Evolutionary conservation across 2,113 vertebrate species (phyloP).

Genomic region (Xenopus borealis): DNA sequence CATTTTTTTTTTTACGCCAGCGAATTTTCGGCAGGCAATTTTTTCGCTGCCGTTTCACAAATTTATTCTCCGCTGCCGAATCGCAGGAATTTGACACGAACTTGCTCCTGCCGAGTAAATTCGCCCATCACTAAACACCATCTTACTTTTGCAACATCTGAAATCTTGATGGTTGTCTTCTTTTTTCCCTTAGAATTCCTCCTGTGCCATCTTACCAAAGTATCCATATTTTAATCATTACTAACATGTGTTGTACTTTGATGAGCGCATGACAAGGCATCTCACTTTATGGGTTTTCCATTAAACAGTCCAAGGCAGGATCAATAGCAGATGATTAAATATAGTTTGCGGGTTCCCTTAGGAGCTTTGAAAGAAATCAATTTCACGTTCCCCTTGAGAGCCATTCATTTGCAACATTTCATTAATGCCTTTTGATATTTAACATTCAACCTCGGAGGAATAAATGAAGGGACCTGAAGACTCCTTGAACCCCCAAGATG

Average conservation of each 20-base stretch:
- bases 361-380: conserved; percentile 19
- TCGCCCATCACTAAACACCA: too few species aligned
- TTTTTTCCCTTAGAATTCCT: too few species aligned
- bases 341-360: conserved; percentile 8
- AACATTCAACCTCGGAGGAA: conserved; percentile 21
- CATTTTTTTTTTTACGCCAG: too few species aligned
- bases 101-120: too few species aligned
- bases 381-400: conserved; percentile 25
- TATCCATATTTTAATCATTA: background rate
- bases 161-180: too few species aligned
- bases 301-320: conserved; percentile 35
- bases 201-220: background rate
- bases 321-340: conserved; percentile 39
- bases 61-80: too few species aligned
- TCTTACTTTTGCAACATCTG: too few species aligned
- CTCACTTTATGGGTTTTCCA: conserved; percentile 26
- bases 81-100: too few species aligned
- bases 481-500: conserved; percentile 10
- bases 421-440: conserved; percentile 43
- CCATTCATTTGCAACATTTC: conserved; percentile 37
- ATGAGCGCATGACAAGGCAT: background rate
- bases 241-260: conserved; percentile 6
- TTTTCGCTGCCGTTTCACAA: too few species aligned
- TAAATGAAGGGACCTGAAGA: background rate
- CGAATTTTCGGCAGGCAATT: too few species aligned